Evolutionary conservation across 2,888 invertebrate species (phyloP), one percentile per base, ranked within the genome.

Genomic region (Mechanitis mazaeus): DNA sequence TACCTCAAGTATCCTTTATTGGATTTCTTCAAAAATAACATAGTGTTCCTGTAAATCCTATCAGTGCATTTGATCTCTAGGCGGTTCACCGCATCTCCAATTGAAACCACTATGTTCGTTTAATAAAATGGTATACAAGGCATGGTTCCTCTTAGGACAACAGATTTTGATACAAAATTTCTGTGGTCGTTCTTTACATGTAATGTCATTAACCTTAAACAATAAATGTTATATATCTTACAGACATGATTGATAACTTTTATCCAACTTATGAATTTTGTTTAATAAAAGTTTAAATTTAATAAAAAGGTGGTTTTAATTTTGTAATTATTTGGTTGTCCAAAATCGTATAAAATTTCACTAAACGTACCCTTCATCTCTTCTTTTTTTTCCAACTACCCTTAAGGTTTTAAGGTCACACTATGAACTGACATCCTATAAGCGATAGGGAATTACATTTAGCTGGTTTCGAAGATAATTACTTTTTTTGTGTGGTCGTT

Each of bases 371-470:
- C 1, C 20, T 20, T 20, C 20, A 20, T 20, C 20, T 20, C 20
- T 20, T 20, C 20, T 20, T 20, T 20, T 20, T 20, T 20, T 63
- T 54, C 66, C 61, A 66, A 64, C 64, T 58, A 63, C 63, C 67
- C 66, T 80, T 83, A 83, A 82, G 20, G 6, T 75, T 76, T 77
- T 81, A 80, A 81, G 79, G 79, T 78, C 73, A 45, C 75, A 68
- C 77, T 75, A 75, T 77, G 75, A 76, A 74, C 70, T 66, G 67
- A 66, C 62, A 61, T 68, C 64, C 56, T 63, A 64, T 64, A 63
- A 57, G 65, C 55, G 46, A 54, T 56, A 20, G 58, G 20, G 20
- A 20, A 61, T 59, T 58, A 56, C 57, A 45, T 65, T 66, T 55
- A 50, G 50, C 9, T 59, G 55, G 58, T 58, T 61, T 64, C 57